phyloP scores from a whole-genome alignment of 2,797 vertebrate species.

The Oreochromis grahami region DNA sequence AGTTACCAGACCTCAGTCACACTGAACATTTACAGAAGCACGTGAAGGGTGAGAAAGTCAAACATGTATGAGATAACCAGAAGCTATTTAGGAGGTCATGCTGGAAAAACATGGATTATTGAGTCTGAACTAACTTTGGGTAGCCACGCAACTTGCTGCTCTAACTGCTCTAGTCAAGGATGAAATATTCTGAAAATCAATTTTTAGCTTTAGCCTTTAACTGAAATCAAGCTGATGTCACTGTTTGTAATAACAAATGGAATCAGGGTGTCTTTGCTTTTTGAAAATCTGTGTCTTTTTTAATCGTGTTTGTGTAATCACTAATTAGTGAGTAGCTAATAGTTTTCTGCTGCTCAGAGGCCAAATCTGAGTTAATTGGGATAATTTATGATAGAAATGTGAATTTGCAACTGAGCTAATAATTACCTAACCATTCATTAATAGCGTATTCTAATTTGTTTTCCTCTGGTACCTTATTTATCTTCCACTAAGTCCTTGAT shows the following conservation, averaged over 20 bases:
- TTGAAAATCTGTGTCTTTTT: neutral
- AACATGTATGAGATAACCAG: neutral
- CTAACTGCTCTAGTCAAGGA: neutral
- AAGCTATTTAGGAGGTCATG: neutral
- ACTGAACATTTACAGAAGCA: neutral
- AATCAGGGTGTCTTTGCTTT: neutral
- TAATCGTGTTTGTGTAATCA: neutral
- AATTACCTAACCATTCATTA: neutral
- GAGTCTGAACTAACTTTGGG: neutral
- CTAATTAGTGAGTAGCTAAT: neutral
- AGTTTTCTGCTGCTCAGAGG: neutral
- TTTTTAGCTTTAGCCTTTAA: neutral
- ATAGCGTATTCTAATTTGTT: neutral
- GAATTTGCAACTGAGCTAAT: conserved; percentile 2
- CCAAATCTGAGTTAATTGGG: neutral
- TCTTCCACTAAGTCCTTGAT: neutral
- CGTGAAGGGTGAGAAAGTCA: neutral
- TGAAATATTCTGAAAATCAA: neutral
- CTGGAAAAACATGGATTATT: neutral
- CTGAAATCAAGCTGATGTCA: neutral
- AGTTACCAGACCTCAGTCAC: neutral
- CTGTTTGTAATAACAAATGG: neutral
- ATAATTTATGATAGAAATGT: neutral
- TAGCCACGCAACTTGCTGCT: neutral
- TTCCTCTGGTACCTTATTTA: neutral